A percentile compares a stretch with the other conserved stretches of the same genome.
Evolutionary conservation across 2,888 invertebrate genomes (phyloP).

Genomic region (Caenorhabditis sp.): DNA sequence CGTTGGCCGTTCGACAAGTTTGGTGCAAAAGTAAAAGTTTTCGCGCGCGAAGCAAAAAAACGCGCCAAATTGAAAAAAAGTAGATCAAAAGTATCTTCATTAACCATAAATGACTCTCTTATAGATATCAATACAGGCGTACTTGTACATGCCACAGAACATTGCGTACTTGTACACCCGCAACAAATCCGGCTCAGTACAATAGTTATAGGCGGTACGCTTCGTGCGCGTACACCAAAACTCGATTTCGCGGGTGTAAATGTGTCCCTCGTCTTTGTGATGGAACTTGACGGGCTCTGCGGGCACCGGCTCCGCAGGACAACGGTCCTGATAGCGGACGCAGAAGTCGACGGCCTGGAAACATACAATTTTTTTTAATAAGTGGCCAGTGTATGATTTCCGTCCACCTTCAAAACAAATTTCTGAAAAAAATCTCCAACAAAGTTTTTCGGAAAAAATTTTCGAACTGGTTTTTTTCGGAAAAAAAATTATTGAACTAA

Average conservation of each 20-base stretch:
- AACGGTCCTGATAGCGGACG: constrained; percentile 69
- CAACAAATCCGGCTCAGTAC: constrained; percentile 72
- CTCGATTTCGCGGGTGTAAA: constrained; percentile 71
- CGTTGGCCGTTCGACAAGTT: no score
- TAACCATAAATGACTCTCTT: constrained; percentile 58
- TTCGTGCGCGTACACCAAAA: constrained; percentile 65
- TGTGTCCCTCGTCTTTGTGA: constrained; percentile 68
- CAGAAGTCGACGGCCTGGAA: constrained; percentile 73
- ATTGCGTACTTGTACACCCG: constrained; percentile 64
- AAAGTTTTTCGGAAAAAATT: no score
- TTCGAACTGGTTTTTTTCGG: no score
- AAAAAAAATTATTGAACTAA: no score
- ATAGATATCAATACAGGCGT: constrained; percentile 70
- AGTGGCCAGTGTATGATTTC: no score
- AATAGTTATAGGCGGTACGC: constrained; percentile 69
- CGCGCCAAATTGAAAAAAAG: no score
- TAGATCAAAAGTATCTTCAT: neutral
- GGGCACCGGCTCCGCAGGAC: constrained; percentile 65
- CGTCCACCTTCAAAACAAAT: no score
- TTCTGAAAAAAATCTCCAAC: no score
- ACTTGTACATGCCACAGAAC: constrained; percentile 70
- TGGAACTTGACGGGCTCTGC: constrained; percentile 67
- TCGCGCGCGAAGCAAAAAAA: no score
- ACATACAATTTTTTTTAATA: neutral
- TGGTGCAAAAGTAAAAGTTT: no score